phyloP scores from a whole-genome alignment of 92 coral and sea anemone genomes.

The Isaurus tuberculatus region DNA sequence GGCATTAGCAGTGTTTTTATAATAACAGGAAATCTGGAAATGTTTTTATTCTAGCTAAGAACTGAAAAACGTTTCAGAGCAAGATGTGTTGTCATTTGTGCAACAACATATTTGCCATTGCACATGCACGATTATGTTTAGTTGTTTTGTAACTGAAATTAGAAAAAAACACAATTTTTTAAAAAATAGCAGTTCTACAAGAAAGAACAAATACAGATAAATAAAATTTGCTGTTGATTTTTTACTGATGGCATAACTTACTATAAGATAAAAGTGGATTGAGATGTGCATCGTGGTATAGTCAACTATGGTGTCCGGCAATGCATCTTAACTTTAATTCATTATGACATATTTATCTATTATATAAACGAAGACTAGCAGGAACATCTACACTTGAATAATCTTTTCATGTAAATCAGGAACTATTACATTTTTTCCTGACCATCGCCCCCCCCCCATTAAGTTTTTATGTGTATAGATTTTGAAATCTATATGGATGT shows the following conservation, averaged over 20 bases:
- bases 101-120: slow-evolving; percentile 34
- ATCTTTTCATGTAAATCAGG: slow-evolving; percentile 21
- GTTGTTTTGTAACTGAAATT: slow-evolving; percentile 23
- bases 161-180: slow-evolving; percentile 25
- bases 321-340: slow-evolving; percentile 21
- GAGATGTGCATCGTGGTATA: slow-evolving; percentile 36
- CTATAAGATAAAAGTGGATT: slow-evolving; percentile 32
- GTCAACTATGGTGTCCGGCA: slow-evolving; percentile 33
- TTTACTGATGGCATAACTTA: slow-evolving; percentile 37
- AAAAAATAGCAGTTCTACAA: slow-evolving; percentile 29
- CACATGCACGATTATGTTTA: slow-evolving; percentile 32
- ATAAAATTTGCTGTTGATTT: slow-evolving; percentile 32
- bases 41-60: slow-evolving; percentile 30
- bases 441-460: slow-evolving; percentile 30
- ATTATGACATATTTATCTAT: slow-evolving; percentile 26
- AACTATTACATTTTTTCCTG: slow-evolving; percentile 33
- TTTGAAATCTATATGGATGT: slow-evolving; percentile 18
- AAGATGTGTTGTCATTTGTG: slow-evolving; percentile 33
- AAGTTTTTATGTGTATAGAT: slow-evolving; percentile 8
- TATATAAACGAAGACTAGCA: slow-evolving; percentile 31
- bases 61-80: slow-evolving; percentile 33
- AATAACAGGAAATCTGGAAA: slow-evolving; percentile 38
- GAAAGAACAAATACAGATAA: slow-evolving; percentile 31
- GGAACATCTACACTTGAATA: slow-evolving; percentile 30
- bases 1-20: slow-evolving; percentile 30